A percentile compares a stretch with the other conserved stretches of the same genome.
Evolutionary conservation across 2,888 invertebrate genomes (phyloP).

Genomic region (Agrotis ipsilon): DNA sequence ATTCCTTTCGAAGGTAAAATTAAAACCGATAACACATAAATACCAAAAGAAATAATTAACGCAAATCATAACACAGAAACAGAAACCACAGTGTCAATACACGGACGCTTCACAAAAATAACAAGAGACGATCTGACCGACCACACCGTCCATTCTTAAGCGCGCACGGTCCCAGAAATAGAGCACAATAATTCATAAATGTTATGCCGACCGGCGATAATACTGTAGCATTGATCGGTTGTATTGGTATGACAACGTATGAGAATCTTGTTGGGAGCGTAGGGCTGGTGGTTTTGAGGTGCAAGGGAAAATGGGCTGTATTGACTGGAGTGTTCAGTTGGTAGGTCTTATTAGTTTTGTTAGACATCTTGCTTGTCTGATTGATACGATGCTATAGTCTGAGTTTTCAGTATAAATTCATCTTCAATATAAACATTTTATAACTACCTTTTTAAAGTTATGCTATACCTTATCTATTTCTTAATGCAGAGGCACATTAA

Average conservation of each 20-base stretch:
- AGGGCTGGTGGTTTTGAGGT: slow-evolving; percentile 34
- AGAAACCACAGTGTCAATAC: slow-evolving; percentile 51
- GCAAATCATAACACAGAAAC: slow-evolving; percentile 27
- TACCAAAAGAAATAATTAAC: slow-evolving; percentile 10
- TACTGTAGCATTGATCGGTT: slow-evolving; percentile 66
- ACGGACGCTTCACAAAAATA: slow-evolving; percentile 38
- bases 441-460: no score
- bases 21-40: not conserved
- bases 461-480: no score
- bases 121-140: slow-evolving; percentile 48
- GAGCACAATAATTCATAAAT: slow-evolving; percentile 89
- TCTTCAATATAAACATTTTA: not conserved
- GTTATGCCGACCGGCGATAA: slow-evolving; percentile 80
- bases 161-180: slow-evolving; percentile 81
- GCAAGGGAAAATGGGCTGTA: slow-evolving; percentile 18
- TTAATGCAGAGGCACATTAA: not conserved
- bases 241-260: slow-evolving; percentile 57
- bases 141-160: slow-evolving; percentile 81
- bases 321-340: slow-evolving; percentile 10
- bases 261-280: slow-evolving; percentile 15
- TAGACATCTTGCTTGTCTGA: not conserved
- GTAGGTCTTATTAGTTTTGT: slow-evolving; percentile 1
- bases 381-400: not conserved
- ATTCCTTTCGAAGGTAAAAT: not conserved
- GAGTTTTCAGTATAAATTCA: not conserved